Conservation (phyloP, 2,888 invertebrate species). For the Trypoxylon attenuatum region DNA sequence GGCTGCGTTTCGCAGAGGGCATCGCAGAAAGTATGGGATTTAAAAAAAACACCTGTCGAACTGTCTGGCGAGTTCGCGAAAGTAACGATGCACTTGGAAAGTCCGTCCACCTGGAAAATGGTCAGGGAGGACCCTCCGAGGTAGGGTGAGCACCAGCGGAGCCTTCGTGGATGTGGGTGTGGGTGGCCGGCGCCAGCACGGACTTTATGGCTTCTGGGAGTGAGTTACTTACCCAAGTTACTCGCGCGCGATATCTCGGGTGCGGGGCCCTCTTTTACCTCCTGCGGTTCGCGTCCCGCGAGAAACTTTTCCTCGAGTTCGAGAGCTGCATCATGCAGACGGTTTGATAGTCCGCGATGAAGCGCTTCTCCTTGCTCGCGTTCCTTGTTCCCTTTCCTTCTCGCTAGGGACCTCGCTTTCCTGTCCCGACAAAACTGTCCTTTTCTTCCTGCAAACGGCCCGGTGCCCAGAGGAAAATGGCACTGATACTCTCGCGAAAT, state of each 20-base stretch:
- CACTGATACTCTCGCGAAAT: no score
- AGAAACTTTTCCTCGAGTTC: conserved; percentile 1
- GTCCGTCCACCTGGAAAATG: conserved; percentile 29
- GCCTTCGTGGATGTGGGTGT: conserved; percentile 24
- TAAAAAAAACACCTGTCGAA: conserved; percentile 43
- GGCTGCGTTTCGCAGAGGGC: not conserved
- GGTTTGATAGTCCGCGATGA: no score
- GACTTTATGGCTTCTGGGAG: conserved; percentile 37
- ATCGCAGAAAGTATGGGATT: conserved; percentile 8
- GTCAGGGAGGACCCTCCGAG: no score
- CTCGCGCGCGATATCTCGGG: conserved; percentile 24
- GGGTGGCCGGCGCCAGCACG: conserved; percentile 1
- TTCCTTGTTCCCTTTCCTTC: no score
- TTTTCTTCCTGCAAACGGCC: no score
- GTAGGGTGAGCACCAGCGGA: no score
- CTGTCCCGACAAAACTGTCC: no score
- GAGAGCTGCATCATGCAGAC: conserved; percentile 18
- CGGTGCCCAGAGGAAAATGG: no score
- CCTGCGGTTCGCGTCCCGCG: not conserved
- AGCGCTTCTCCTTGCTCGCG: no score
- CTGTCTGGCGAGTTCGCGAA: conserved; percentile 25
- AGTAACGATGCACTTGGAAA: conserved; percentile 32
- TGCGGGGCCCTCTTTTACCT: not conserved
- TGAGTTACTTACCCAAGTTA: conserved; percentile 38
- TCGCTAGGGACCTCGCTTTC: no score